Conservation (phyloP, 2,113 vertebrate species). For the Trochalopteron elliotii region DNA sequence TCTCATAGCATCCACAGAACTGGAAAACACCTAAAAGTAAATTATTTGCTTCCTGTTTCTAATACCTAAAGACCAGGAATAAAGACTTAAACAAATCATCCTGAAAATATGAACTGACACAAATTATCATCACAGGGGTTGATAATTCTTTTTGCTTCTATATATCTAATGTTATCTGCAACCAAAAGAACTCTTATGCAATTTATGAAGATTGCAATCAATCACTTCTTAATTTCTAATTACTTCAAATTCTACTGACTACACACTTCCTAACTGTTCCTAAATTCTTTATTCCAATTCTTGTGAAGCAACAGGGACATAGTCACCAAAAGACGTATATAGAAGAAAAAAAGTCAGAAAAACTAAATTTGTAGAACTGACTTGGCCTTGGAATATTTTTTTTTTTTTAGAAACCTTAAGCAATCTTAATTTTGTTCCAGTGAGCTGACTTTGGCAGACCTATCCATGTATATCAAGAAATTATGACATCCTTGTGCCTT, state of each 20-base stretch:
- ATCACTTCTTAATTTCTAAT: background rate
- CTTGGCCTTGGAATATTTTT: background rate
- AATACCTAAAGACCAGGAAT: background rate
- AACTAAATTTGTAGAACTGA: background rate
- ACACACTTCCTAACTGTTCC: background rate
- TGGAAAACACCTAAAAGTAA: background rate
- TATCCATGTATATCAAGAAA: background rate
- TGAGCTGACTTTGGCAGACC: background rate
- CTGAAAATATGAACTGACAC: background rate
- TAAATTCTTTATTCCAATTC: background rate
- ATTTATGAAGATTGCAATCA: background rate
- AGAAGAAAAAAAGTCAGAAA: background rate
- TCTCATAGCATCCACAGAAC: background rate
- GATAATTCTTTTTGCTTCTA: background rate
- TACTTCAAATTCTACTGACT: background rate
- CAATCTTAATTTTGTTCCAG: background rate
- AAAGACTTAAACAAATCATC: background rate
- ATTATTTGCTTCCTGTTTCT: background rate
- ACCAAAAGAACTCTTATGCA: background rate
- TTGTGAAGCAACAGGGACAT: background rate
- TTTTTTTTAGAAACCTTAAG: background rate
- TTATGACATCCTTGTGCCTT: background rate
- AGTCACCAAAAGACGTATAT: background rate
- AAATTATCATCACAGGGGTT: background rate
- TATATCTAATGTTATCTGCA: background rate